These are phyloP conservation scores for Sminthurinus signatus DNA, from an alignment of 1,140 invertebrate species.

Conservation along the genomic window DNA sequence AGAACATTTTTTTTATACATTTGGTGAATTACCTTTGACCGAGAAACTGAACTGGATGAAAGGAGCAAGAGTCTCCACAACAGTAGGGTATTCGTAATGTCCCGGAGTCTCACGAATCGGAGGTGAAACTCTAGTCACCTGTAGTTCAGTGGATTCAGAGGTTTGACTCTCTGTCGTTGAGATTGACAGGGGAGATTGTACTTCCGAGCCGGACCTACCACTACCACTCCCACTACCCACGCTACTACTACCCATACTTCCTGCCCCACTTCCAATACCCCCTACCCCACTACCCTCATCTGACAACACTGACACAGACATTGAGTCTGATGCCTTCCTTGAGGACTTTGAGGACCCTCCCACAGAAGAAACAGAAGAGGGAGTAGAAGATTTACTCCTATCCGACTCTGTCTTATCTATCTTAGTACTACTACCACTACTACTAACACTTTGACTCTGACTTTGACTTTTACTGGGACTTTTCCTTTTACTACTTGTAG, in stretches of 20 bases:
- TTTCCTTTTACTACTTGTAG: too few relatives aligned
- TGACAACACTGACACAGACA: too few relatives aligned
- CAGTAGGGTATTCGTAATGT: slow-evolving; percentile 32
- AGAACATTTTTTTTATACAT: background rate
- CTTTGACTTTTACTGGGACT: too few relatives aligned
- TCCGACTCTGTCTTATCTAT: too few relatives aligned
- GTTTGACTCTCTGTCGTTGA: slow-evolving; percentile 33
- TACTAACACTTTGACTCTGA: too few relatives aligned
- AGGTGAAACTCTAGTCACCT: slow-evolving; percentile 32
- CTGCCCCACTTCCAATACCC: too few relatives aligned
- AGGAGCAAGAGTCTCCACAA: slow-evolving; percentile 34
- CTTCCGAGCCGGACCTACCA: slow-evolving; percentile 22
- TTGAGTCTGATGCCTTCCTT: background rate
- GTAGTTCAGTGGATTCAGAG: slow-evolving; percentile 38
- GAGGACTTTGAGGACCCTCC: slow-evolving; percentile 18
- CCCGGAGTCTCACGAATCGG: slow-evolving; percentile 32
- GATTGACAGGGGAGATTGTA: slow-evolving; percentile 34
- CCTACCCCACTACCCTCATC: too few relatives aligned
- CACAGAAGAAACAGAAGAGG: too few relatives aligned
- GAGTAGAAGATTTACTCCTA: too few relatives aligned
- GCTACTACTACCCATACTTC: too few relatives aligned
- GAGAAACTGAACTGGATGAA: slow-evolving; percentile 36
- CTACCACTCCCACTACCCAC: background rate
- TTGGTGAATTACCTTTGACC: slow-evolving; percentile 30
- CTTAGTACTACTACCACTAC: too few relatives aligned